A percentile compares a stretch with the other conserved stretches of the same genome.
phyloP scores from a whole-genome alignment of 2,888 invertebrate genomes.

The Drosophila multiciliata region DNA sequence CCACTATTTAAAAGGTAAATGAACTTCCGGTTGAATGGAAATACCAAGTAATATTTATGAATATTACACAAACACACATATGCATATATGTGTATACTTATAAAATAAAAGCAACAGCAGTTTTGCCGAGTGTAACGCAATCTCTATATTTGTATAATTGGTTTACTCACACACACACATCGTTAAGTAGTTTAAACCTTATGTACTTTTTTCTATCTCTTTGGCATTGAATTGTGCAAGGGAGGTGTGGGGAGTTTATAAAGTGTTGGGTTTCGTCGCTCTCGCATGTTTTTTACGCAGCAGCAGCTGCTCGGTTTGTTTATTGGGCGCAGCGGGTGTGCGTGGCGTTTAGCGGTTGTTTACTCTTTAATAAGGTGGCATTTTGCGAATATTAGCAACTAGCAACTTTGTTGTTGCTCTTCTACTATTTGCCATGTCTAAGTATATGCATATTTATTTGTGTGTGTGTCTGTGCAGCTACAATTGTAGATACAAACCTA shows the following conservation, averaged over 20 bases:
- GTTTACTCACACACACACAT: conserved; percentile 43
- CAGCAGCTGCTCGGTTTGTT: conserved; percentile 31
- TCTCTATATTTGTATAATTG: conserved; percentile 70
- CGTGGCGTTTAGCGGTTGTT: conserved; percentile 8
- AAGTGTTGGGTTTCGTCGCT: conserved; percentile 36
- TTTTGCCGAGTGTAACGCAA: conserved; percentile 52
- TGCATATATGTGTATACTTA: conserved; percentile 2
- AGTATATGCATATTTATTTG: neutral
- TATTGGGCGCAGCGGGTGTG: conserved; percentile 11
- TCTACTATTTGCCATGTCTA: conserved; percentile 1
- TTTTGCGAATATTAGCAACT: conserved; percentile 41
- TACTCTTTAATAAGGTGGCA: conserved; percentile 31
- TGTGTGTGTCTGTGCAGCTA: neutral
- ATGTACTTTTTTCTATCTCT: conserved; percentile 41
- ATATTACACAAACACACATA: conserved; percentile 15
- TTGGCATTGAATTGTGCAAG: conserved; percentile 6
- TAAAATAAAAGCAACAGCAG: conserved; percentile 24
- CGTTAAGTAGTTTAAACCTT: conserved; percentile 53
- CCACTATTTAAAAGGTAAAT: conserved; percentile 71
- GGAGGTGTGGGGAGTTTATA: conserved; percentile 7
- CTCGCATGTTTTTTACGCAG: conserved; percentile 65
- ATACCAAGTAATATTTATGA: conserved; percentile 45
- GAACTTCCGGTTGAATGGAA: conserved; percentile 79
- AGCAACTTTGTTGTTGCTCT: conserved; percentile 19
- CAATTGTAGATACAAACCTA: conserved; percentile 15